These are phyloP conservation scores for Drosophila elegans DNA, from an alignment of 1,140 invertebrate genomes.

Conservation along the genomic window DNA sequence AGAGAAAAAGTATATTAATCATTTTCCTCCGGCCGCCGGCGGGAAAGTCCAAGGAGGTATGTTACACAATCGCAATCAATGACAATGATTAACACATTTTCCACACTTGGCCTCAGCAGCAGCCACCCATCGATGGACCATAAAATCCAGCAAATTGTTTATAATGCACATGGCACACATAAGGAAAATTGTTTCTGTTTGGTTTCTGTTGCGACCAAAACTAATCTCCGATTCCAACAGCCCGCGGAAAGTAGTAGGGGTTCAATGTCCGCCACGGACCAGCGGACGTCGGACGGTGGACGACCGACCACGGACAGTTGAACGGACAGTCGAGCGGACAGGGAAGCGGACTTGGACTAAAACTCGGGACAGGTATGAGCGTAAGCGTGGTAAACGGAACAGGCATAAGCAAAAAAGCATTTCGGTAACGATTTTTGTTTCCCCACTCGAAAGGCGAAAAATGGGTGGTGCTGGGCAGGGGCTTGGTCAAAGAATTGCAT, in stretches of 20 bases:
- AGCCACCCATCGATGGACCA: conserved; percentile 47
- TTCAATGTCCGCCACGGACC: conserved; percentile 42
- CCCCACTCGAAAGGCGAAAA: conserved; percentile 26
- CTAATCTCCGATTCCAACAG: conserved; percentile 29
- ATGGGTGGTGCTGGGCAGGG: conserved; percentile 46
- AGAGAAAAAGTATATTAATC: conserved; percentile 51
- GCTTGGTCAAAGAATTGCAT: conserved; percentile 61
- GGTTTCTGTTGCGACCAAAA: conserved; percentile 38
- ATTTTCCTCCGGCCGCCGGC: conserved; percentile 37
- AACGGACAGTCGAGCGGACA: conserved; percentile 10
- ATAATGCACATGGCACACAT: conserved; percentile 52
- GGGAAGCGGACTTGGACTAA: conserved; percentile 26
- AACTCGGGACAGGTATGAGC: conserved; percentile 28
- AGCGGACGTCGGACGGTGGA: conserved; percentile 8
- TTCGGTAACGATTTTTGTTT: conserved; percentile 50
- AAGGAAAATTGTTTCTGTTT: conserved; percentile 47
- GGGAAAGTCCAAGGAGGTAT: conserved; percentile 39
- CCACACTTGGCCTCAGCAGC: conserved; percentile 34
- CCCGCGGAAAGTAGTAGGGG: conserved; percentile 26
- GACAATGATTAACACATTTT: conserved; percentile 57
- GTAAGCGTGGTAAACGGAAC: conserved; percentile 41
- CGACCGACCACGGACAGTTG: not conserved
- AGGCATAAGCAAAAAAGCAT: conserved; percentile 31
- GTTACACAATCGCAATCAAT: conserved; percentile 47
- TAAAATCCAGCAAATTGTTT: conserved; percentile 53